Percentiles rank a stretch among this genome's conserved stretches.
Evolutionary conservation across 1,140 invertebrate species (phyloP).

Genomic region (Zophobas atratus): DNA sequence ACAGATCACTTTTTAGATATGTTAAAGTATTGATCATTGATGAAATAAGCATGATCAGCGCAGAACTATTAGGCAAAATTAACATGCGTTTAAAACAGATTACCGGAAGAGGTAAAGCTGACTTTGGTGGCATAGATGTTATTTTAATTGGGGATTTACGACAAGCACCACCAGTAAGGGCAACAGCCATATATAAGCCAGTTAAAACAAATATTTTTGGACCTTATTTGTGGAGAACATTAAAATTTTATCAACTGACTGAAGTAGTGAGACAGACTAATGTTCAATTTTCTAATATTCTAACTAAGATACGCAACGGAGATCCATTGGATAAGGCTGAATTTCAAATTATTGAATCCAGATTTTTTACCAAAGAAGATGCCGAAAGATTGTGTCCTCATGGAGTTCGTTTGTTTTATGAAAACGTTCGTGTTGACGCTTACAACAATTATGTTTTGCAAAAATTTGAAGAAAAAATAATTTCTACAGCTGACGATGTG

Average conservation of each 20-base stretch:
- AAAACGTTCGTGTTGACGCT: constrained; percentile 50
- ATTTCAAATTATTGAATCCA: constrained; percentile 53
- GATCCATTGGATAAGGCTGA: constrained; percentile 47
- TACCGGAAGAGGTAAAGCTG: constrained; percentile 48
- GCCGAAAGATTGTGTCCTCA: constrained; percentile 49
- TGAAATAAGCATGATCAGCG: constrained; percentile 54
- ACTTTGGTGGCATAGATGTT: constrained; percentile 56
- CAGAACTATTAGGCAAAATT: constrained; percentile 56
- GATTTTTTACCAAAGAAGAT: constrained; percentile 52
- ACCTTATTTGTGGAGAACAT: constrained; percentile 59
- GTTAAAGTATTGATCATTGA: constrained; percentile 53
- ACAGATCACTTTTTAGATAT: constrained; percentile 52
- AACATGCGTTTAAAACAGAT: constrained; percentile 57
- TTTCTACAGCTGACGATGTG: constrained; percentile 57
- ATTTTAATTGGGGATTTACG: constrained; percentile 57
- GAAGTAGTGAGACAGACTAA: constrained; percentile 62
- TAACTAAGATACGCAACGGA: constrained; percentile 63
- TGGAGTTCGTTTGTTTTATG: constrained; percentile 57
- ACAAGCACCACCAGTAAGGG: constrained; percentile 58
- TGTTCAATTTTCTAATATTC: constrained; percentile 60
- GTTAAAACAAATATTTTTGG: constrained; percentile 55
- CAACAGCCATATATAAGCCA: constrained; percentile 58
- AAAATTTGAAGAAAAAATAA: constrained; percentile 56
- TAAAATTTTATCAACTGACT: constrained; percentile 61
- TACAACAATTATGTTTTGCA: constrained; percentile 56